Conservation (phyloP, 2,888 invertebrate species). For the Parnassius smintheus region DNA sequence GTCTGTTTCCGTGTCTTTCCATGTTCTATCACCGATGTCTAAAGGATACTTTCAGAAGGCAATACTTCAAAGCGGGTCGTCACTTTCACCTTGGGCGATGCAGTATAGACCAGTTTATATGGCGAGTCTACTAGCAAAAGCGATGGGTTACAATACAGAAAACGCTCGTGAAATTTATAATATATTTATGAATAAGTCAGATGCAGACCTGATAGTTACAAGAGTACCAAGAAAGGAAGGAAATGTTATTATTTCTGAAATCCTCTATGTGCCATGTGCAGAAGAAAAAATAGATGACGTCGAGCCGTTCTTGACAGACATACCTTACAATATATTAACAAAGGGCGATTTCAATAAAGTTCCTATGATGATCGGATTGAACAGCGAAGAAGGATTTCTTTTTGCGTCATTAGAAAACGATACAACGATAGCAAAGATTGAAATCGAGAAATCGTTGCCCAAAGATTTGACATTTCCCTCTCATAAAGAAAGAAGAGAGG, state of each 20-base stretch:
- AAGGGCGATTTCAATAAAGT: slow-evolving; percentile 59
- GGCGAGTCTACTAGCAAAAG: slow-evolving; percentile 57
- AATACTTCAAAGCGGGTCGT: slow-evolving; percentile 65
- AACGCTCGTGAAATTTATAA: slow-evolving; percentile 56
- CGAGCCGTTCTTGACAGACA: slow-evolving; percentile 59
- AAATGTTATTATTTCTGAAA: slow-evolving; percentile 49
- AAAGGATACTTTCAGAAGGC: slow-evolving; percentile 65
- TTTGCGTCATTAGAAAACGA: slow-evolving; percentile 53
- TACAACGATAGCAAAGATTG: slow-evolving; percentile 45
- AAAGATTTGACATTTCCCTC: slow-evolving; percentile 54
- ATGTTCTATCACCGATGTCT: slow-evolving; percentile 61
- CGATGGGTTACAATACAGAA: slow-evolving; percentile 49
- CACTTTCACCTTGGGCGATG: slow-evolving; percentile 55
- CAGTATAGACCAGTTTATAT: slow-evolving; percentile 56
- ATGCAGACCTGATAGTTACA: slow-evolving; percentile 53
- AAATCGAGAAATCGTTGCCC: slow-evolving; percentile 54
- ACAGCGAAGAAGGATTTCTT: slow-evolving; percentile 56
- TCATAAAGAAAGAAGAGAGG: slow-evolving; percentile 37
- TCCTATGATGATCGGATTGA: slow-evolving; percentile 60
- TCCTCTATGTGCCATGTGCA: slow-evolving; percentile 57
- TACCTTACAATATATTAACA: slow-evolving; percentile 48
- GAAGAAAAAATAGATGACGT: slow-evolving; percentile 56
- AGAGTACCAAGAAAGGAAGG: slow-evolving; percentile 55
- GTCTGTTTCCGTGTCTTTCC: slow-evolving; percentile 57
- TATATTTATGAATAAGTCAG: slow-evolving; percentile 51